These are phyloP conservation scores for Pipistrellus pipistrellus DNA, from an alignment of 2,797 vertebrate species.

Conservation along the genomic window DNA sequence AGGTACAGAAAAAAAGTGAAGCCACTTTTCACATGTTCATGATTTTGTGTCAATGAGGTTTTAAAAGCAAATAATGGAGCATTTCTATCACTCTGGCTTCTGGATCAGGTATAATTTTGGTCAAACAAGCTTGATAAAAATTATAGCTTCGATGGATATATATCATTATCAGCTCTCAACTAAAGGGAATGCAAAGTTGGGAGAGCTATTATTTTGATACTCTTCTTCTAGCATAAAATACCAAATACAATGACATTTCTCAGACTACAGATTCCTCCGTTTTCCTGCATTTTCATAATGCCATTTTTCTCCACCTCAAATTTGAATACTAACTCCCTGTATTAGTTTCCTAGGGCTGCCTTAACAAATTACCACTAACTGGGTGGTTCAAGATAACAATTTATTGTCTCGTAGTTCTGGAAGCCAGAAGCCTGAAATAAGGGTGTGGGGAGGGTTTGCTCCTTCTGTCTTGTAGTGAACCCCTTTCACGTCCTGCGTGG, in stretches of 20 bases:
- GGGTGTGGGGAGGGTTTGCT: background rate
- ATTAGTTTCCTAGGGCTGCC: background rate
- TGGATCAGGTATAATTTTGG: slow-evolving; percentile 51
- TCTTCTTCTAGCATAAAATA: slow-evolving; percentile 42
- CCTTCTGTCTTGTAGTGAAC: background rate
- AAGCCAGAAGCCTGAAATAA: background rate
- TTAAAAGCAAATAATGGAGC: slow-evolving; percentile 62
- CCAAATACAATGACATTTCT: background rate
- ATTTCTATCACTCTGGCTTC: slow-evolving; percentile 46
- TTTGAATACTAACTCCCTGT: background rate
- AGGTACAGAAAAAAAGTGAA: slow-evolving; percentile 18
- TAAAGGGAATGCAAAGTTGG: slow-evolving; percentile 30
- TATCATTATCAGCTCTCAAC: slow-evolving; percentile 25
- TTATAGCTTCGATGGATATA: background rate
- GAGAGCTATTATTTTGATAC: background rate
- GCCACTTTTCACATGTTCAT: slow-evolving; percentile 15
- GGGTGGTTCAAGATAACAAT: background rate
- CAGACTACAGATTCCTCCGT: background rate
- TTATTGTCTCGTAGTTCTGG: background rate
- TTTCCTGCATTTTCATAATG: slow-evolving; percentile 33
- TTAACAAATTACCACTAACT: background rate
- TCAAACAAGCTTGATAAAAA: slow-evolving; percentile 18
- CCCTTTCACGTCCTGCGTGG: no score
- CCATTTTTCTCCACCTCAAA: background rate
- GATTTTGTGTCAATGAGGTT: slow-evolving; percentile 61